Base-by-base conservation (phyloP, 2,888 invertebrate species). In the Heliconius aoede region DNA sequence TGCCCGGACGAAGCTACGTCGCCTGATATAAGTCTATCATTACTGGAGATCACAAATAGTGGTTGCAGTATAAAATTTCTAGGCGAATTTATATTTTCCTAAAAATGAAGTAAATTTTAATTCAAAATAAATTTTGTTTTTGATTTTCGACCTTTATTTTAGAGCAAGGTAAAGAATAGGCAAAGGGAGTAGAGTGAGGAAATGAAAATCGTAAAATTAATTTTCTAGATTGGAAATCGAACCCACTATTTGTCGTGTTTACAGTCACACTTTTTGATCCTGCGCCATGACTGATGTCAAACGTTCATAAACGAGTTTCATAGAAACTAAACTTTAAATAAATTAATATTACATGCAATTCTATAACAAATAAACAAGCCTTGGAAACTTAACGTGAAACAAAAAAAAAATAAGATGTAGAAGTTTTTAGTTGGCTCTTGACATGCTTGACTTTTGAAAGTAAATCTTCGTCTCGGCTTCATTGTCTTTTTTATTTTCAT, bases 371-470 rank as follows among this genome's bases (percentile, higher is more conserved):
- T 18, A 64, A 13, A 65, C 24, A 30, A 51, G 21, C n/a, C 67
- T 67, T 60, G 60, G 28, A 24, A 58, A 58, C 21, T 58, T 58
- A 26, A 65, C 40, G 58, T 36, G 65, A 36, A 67, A 64, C 64
- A 62, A 13, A 58, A 67, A 36, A 73, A 74, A 67, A 60, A 58
- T 67, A 74, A 67, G 15, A 36, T 60, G 58, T 40, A 40, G 67
- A 74, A 74, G 58, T 74, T 74, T 74, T 67, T 58, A 67, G 74
- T 74, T 74, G 40, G 28, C 74, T 74, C 58, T 74, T 74, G 74
- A 74, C 74, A 67, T 68, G 67, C 58, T 74, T 60, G 74, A 58
- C 60, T 67, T 68, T 60, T 40, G 26, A 51, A 64, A 46, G 58
- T 51, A 67, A 74, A 67, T 58, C 67, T 58, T 74, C 55, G 11